These are phyloP conservation scores for Pipistrellus pipistrellus DNA, from an alignment of 2,797 vertebrate genomes.

Conservation along the genomic window DNA sequence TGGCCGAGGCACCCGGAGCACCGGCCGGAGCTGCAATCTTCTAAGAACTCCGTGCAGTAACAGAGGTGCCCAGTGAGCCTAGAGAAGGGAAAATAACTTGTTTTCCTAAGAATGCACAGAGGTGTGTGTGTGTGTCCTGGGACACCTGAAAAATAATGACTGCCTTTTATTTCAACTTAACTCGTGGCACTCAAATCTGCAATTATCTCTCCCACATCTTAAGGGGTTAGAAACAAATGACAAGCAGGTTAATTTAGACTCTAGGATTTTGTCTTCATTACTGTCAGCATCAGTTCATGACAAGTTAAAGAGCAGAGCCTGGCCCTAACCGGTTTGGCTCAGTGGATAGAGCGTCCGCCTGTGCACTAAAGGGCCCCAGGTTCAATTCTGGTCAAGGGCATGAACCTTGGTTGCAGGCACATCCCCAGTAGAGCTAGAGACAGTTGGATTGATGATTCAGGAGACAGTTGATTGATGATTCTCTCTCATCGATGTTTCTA, in stretches of 20 bases:
- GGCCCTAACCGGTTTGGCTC: too few species aligned
- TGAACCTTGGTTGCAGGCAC: too few species aligned
- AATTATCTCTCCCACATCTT: neutral
- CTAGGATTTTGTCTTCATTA: conserved; percentile 6
- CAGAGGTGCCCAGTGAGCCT: neutral
- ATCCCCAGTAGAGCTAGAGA: too few species aligned
- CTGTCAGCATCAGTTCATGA: neutral
- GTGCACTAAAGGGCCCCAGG: too few species aligned
- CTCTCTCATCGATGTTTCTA: too few species aligned
- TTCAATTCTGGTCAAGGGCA: too few species aligned
- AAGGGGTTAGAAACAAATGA: neutral
- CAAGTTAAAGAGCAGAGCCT: neutral
- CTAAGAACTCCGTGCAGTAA: neutral
- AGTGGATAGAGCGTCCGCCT: too few species aligned
- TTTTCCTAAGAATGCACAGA: neutral
- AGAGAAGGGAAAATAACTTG: neutral
- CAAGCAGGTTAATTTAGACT: neutral
- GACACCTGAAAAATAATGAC: neutral
- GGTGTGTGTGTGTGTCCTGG: neutral
- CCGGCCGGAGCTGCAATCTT: neutral
- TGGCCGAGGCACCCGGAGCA: neutral
- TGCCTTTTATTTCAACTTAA: neutral
- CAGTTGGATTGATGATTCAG: too few species aligned
- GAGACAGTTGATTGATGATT: too few species aligned
- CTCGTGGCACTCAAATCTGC: neutral